phyloP scores from a whole-genome alignment of 1,140 invertebrate species.

The Ridgeia piscesae region DNA sequence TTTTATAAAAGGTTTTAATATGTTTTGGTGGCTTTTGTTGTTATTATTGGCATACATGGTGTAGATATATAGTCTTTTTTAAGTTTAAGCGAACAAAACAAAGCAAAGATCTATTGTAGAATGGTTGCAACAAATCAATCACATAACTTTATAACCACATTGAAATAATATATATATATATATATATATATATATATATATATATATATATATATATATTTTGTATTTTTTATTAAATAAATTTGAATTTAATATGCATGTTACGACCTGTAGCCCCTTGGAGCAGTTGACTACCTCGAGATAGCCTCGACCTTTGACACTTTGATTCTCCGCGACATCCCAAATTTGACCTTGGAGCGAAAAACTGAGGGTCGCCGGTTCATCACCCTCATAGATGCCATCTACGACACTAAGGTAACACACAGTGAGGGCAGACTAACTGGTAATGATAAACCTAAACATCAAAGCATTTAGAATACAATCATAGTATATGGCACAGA shows the following conservation, averaged over 20 bases:
- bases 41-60: background rate
- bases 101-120: no score
- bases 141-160: no score
- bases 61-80: no score
- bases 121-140: no score
- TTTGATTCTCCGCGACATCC: slow-evolving; percentile 87
- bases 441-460: background rate
- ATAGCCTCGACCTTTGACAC: slow-evolving; percentile 92
- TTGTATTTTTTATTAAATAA: no score
- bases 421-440: background rate
- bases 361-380: slow-evolving; percentile 87
- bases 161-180: no score
- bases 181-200: no score
- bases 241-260: no score
- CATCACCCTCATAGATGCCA: slow-evolving; percentile 94
- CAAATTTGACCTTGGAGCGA: slow-evolving; percentile 73
- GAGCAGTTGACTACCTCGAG: slow-evolving; percentile 91
- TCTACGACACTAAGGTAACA: slow-evolving; percentile 91
- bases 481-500: no score
- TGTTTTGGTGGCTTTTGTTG: background rate
- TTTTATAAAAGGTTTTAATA: background rate
- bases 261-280: slow-evolving; percentile 77
- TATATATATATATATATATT: no score
- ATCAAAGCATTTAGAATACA: no score
- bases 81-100: no score